Evolutionary conservation across 1,140 invertebrate genomes (phyloP).

Genomic region (Archivesica marissinica): DNA sequence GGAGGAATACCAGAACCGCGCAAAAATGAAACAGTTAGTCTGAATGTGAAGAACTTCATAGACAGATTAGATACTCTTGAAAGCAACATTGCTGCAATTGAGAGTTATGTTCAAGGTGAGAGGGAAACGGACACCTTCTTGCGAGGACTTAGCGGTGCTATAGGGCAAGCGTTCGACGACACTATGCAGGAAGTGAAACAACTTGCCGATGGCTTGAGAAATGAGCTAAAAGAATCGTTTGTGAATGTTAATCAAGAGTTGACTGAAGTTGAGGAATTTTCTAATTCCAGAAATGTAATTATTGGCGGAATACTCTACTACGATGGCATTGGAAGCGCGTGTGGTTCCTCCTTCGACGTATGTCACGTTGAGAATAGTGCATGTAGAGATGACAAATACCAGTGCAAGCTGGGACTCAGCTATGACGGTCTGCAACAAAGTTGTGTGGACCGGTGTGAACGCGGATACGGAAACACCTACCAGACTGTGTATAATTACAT

Average conservation of each 20-base stretch:
- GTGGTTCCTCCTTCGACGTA: background rate
- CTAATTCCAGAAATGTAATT: slow-evolving; percentile 40
- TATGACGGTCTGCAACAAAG: slow-evolving; percentile 29
- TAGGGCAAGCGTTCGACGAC: background rate
- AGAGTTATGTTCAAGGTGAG: slow-evolving; percentile 17
- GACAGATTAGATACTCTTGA: slow-evolving; percentile 30
- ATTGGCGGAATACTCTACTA: slow-evolving; percentile 35
- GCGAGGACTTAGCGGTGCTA: background rate
- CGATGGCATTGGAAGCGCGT: slow-evolving; percentile 17
- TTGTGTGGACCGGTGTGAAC: slow-evolving; percentile 9
- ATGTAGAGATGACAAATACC: slow-evolving; percentile 46
- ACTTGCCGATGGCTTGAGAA: background rate
- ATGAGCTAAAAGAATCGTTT: background rate
- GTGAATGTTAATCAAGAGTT: background rate
- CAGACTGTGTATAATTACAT: slow-evolving; percentile 39
- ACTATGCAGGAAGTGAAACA: background rate
- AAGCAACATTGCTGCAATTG: background rate
- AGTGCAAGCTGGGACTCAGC: slow-evolving; percentile 27
- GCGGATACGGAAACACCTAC: slow-evolving; percentile 47
- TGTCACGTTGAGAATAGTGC: slow-evolving; percentile 24
- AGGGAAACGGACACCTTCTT: background rate
- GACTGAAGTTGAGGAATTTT: background rate
- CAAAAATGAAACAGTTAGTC: background rate
- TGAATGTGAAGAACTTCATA: background rate
- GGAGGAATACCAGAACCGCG: background rate